A percentile compares a stretch with the other conserved stretches of the same genome.
Conservation (phyloP, 2,113 vertebrate genomes). For the Odocoileus virginianus region DNA sequence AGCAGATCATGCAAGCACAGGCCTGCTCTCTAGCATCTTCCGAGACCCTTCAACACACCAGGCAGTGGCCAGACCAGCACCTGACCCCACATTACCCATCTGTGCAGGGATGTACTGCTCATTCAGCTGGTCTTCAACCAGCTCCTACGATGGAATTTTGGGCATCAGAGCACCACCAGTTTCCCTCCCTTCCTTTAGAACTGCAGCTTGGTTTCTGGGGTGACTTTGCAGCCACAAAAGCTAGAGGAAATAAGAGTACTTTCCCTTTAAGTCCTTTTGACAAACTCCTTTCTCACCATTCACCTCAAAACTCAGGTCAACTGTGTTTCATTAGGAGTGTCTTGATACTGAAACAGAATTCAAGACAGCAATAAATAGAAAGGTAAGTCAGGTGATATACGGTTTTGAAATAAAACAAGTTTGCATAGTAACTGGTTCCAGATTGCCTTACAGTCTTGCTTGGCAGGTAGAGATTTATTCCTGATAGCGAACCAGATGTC, state of each 20-base stretch:
- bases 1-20: neutral
- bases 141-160: neutral
- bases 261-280: constrained; percentile 33
- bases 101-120: neutral
- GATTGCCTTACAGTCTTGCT: constrained; percentile 67
- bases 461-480: constrained; percentile 81
- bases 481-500: constrained; percentile 76
- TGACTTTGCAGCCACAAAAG: neutral
- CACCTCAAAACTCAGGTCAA: constrained; percentile 41
- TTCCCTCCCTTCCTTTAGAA: neutral
- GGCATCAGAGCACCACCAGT: neutral
- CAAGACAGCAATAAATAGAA: constrained; percentile 54
- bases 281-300: neutral
- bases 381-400: constrained; percentile 70
- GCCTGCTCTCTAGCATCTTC: neutral
- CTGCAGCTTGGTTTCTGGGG: neutral
- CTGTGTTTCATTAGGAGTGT: constrained; percentile 57
- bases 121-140: neutral
- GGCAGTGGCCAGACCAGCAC: accelerated
- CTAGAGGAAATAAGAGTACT: neutral
- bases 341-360: constrained; percentile 58
- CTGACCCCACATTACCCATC: accelerated
- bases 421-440: constrained; percentile 69
- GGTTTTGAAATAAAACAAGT: constrained; percentile 73
- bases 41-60: accelerated